Base-by-base conservation (phyloP, 2,888 invertebrate species). In the Deilephila porcellus region DNA sequence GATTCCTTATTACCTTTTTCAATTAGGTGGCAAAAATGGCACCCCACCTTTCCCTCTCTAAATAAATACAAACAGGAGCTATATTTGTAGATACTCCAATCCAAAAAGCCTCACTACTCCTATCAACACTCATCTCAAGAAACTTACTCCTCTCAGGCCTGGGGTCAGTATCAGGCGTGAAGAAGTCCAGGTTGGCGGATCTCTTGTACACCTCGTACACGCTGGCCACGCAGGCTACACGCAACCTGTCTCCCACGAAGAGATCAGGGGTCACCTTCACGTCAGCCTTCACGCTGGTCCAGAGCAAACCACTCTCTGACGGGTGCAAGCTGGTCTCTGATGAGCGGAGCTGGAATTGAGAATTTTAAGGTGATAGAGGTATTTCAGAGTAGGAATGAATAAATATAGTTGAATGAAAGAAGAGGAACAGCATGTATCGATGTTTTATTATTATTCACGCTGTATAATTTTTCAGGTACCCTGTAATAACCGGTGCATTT, bases 61-160 rank as follows among this genome's bases (percentile, higher is more conserved):
- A 8, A 1, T 45, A 11, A 14, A 14, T 11, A 14, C 14, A 45
- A 2, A 11, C 14, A 45, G 1, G 45, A 45, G 45, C 3, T 11
- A 37, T 37, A 11, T 45, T 1, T 45, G 14, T 14, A 45, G 11
- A 2, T 45, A 14, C 0, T 45, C 11, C 45, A 45, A 45, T 11
- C 45, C 14, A 45, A 45, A 45, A 45, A 14, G 11, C 45, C 45
- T 14, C 45, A 11, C 45, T 45, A 8, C 11, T 14, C 11, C 11
- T 11, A 45, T 45, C 45, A 1, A 14, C 37, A 37, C 3, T 4
- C 5, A 32, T 32, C 53, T 19, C 19, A 0, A 19, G 20, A 25
- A 37, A 86, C 95, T 94, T 88, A 97, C 97, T 97, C 95, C 97
- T 96, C 88, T 97, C 97, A 29, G 97, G 97, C 82, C 97, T 95